phyloP scores from a whole-genome alignment of 1,140 invertebrate genomes.

The Ptiloglossa arizonensis region DNA sequence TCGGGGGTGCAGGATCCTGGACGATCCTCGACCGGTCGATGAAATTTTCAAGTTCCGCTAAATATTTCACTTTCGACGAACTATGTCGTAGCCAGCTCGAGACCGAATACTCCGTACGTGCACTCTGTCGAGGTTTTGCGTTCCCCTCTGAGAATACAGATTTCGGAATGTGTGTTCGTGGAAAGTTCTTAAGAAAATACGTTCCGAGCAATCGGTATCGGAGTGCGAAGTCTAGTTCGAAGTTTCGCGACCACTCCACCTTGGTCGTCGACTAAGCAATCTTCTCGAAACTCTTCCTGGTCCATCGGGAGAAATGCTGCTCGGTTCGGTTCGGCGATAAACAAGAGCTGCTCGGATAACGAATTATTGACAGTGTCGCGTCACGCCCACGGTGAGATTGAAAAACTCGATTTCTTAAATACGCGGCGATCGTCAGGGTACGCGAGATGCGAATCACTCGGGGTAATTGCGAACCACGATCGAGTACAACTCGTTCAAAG shows the following conservation, averaged over 20 bases:
- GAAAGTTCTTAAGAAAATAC: slow-evolving; percentile 69
- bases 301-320: slow-evolving; percentile 50
- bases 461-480: no score
- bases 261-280: slow-evolving; percentile 62
- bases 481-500: no score
- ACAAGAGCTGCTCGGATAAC: slow-evolving; percentile 40
- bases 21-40: background rate
- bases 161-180: slow-evolving; percentile 55
- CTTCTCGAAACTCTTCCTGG: slow-evolving; percentile 65
- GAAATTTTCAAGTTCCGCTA: background rate
- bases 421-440: background rate
- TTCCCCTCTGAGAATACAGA: slow-evolving; percentile 58
- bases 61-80: slow-evolving; percentile 50
- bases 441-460: no score
- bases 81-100: background rate
- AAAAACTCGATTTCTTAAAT: background rate
- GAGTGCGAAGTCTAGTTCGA: slow-evolving; percentile 68
- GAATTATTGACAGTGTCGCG: slow-evolving; percentile 49
- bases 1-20: background rate
- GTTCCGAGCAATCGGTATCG: slow-evolving; percentile 66
- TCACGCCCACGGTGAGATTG: background rate
- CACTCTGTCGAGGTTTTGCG: slow-evolving; percentile 44
- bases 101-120: slow-evolving; percentile 36
- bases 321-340: slow-evolving; percentile 44
- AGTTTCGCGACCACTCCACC: slow-evolving; percentile 62